Evolutionary conservation across 2,113 vertebrate genomes (phyloP).

Genomic region (Anarrhichthys ocellatus): DNA sequence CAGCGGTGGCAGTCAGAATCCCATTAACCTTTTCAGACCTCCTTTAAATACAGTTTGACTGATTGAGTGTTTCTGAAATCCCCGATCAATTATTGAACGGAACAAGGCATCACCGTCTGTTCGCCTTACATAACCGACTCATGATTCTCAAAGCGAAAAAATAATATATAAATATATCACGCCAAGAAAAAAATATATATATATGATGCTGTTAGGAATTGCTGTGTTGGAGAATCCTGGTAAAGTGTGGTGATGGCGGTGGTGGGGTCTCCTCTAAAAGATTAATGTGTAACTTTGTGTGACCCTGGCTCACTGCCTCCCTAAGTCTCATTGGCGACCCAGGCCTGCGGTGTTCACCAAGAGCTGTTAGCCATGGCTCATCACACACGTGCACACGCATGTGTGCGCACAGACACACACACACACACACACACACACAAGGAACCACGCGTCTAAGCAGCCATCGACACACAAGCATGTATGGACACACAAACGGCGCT

Average conservation of each 20-base stretch:
- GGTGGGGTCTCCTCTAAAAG: constrained; percentile 63
- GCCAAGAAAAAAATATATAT: neutral
- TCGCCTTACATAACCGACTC: neutral
- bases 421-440: constrained; percentile 6
- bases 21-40: constrained; percentile 57
- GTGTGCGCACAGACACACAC: neutral
- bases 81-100: constrained; percentile 59
- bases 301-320: constrained; percentile 75
- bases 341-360: constrained; percentile 61
- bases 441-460: constrained; percentile 11
- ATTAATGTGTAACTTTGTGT: constrained; percentile 79
- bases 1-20: constrained; percentile 48
- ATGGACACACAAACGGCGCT: neutral
- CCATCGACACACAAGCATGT: neutral
- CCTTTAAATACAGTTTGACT: constrained; percentile 60
- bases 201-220: neutral
- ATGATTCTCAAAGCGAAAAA: neutral
- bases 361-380: constrained; percentile 71
- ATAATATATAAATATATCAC: neutral
- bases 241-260: constrained; percentile 17
- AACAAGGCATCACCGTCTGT: neutral
- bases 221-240: constrained; percentile 6
- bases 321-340: constrained; percentile 60
- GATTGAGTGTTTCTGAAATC: constrained; percentile 57
- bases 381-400: constrained; percentile 53